Conservation (phyloP, 1,140 invertebrate genomes). For the Drosophila cardini region DNA sequence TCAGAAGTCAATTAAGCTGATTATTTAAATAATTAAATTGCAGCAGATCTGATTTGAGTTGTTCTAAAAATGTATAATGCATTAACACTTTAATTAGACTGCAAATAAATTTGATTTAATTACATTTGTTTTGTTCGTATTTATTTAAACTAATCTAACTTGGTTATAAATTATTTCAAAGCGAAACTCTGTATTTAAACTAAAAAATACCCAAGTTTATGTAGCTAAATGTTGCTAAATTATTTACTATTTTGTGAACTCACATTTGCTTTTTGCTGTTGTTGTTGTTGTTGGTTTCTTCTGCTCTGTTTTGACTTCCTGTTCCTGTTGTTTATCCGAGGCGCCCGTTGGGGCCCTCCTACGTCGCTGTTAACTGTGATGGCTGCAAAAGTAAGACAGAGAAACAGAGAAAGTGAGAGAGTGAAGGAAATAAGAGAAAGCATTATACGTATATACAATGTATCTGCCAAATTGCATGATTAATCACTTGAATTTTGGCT, state of each 20-base stretch:
- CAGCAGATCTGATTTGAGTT: too few species aligned
- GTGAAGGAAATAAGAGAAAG: slow-evolving; percentile 7
- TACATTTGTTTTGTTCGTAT: too few species aligned
- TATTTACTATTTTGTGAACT: slow-evolving; percentile 28
- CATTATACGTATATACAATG: slow-evolving; percentile 14
- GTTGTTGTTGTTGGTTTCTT: slow-evolving; percentile 20
- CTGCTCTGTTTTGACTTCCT: slow-evolving; percentile 37
- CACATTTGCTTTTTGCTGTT: slow-evolving; percentile 23
- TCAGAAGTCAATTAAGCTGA: too few species aligned
- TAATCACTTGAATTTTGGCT: slow-evolving; percentile 65
- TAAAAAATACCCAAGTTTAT: background rate
- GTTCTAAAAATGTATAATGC: too few species aligned
- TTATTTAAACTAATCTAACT: too few species aligned
- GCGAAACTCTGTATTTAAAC: too few species aligned
- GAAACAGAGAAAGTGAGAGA: slow-evolving; percentile 2
- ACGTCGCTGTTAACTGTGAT: slow-evolving; percentile 66
- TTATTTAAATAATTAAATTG: too few species aligned
- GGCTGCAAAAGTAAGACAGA: slow-evolving; percentile 43
- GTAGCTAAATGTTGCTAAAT: slow-evolving; percentile 5
- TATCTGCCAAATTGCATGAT: slow-evolving; percentile 71
- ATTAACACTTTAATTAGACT: too few species aligned
- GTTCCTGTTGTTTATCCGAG: slow-evolving; percentile 63
- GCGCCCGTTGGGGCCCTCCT: slow-evolving; percentile 70
- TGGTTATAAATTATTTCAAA: too few species aligned
- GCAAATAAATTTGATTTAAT: too few species aligned